Base-by-base conservation (phyloP, 1,140 invertebrate species). In the Drosophila sechellia region DNA sequence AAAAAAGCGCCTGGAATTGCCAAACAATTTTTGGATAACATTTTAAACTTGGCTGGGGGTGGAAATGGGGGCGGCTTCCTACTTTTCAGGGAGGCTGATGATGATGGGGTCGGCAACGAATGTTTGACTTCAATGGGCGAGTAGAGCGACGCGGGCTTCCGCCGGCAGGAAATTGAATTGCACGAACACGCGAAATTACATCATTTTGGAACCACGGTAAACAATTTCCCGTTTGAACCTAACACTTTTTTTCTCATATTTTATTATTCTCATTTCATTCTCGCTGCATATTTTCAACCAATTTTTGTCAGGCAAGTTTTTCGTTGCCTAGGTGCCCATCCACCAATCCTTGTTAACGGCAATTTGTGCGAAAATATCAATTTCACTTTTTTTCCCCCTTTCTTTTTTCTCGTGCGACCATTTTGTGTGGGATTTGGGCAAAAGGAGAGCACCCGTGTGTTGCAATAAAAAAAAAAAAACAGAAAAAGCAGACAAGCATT, bases 81-180 rank as follows among this genome's bases (percentile, higher is more conserved):
- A n/a, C 22, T 42, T 37, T 3, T 42, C 15, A 52, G 49, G 53
- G 25, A 27, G 22, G 34, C 22, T 60, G 17, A 20, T 40, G 15
- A 17, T 34, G 34, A 25, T 64, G 43, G 49, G 65, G 43, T 59
- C 58, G 57, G 68, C 42, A 39, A 55, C 37, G 56, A 71, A 78
- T 81, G 69, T 81, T 81, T 74, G 75, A 74, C 63, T 83, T 75
- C 49, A 83, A 81, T 79, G 79, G 81, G 54, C 63, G 71, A 83
- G 57, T 39, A 79, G 79, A 80, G 95, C 92, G 94, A 95, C 17
- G 70, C 90, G 93, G 93, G 95, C 79, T 90, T 90, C 89, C 89
- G 87, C 54, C 78, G 71, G 76, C 87, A 90, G 87, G 86, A 90
- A 90, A 90, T 90, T 90, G 87, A 90, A 90, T 90, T 90, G 87